Base-by-base conservation (phyloP, 2,113 vertebrate species). In the Dolichallabes microphthalmus region DNA sequence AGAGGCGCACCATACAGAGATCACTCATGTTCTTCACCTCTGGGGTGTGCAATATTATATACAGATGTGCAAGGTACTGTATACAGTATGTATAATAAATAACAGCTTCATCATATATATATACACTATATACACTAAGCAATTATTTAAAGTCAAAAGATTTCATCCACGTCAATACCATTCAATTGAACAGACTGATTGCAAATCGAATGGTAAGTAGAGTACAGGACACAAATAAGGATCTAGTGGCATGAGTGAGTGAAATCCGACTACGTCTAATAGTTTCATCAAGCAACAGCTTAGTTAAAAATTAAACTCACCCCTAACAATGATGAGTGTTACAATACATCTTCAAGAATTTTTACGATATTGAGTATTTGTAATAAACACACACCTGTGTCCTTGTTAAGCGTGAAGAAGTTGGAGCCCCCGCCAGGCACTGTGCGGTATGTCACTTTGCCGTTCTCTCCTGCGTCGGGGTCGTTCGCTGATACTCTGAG, bases 371-470 rank as follows among this genome's bases (percentile, higher is more conserved):
- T 52, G 15, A 17, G n/a, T n/a, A 27, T 80, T 22, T 68, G 7
- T 39, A 25, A n/a, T 50, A 57, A 12, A 58, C 32, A 58, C 30
- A 92, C 50, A 98, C 98, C 98, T 84, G 97, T 98, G 91, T 98
- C 96, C 83, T 96, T 96, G 92, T 98, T 96, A 89, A 99, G 95
- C 79, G 97, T 96, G 91, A 99, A 98, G 86, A 97, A 96, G 0
- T 93, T 91, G 6, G 96, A 96, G 0, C 94, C 94, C 77, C 96
- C 96, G n/a, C 96, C 97, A 22, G 92, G 91, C 22, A 95, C 88
- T 0, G 96, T 96, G 88, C 91, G 94, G 90, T 98, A 99, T 15
- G 95, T 96, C 86, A 99, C 95, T 57, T 88, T 93, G 25, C 98
- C 97, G 0, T 99, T 96, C 25, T 92, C 92, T 14, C 96, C 97